These are phyloP conservation scores for Toxotes chatareus DNA, from an alignment of 2,113 vertebrate genomes.

Conservation along the genomic window DNA sequence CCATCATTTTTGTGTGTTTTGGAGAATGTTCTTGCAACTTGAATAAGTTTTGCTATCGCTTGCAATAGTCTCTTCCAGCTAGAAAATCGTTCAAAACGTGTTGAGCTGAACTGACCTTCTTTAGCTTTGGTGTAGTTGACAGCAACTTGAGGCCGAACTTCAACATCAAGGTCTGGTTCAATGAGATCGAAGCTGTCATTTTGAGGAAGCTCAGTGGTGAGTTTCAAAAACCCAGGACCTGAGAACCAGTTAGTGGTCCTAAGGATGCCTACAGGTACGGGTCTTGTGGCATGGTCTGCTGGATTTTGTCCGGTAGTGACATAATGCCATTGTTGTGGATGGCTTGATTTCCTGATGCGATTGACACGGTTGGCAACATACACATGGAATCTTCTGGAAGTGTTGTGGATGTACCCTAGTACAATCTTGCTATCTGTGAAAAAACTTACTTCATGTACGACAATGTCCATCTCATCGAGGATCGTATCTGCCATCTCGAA, in stretches of 20 bases:
- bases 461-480: not conserved
- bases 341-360: not conserved
- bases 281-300: not conserved
- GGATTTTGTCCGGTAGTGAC: not conserved
- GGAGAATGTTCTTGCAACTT: not conserved
- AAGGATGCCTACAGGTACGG: not conserved
- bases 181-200: constrained; percentile 3
- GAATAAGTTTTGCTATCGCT: constrained; percentile 4
- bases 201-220: not conserved
- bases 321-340: not conserved
- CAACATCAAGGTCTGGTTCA: not conserved
- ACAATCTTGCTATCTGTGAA: constrained; percentile 10
- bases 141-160: not conserved
- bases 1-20: not conserved
- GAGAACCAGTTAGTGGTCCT: not conserved
- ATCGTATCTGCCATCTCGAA: not conserved
- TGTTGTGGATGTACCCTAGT: not conserved
- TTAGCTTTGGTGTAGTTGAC: not conserved
- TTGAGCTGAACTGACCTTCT: not conserved
- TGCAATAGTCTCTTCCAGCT: not conserved
- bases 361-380: not conserved
- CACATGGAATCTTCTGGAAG: not conserved
- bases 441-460: not conserved
- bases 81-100: constrained; percentile 4
- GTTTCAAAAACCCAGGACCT: too few relatives aligned